phyloP scores from a whole-genome alignment of 2,888 invertebrate genomes.

The Fragum sueziense region DNA sequence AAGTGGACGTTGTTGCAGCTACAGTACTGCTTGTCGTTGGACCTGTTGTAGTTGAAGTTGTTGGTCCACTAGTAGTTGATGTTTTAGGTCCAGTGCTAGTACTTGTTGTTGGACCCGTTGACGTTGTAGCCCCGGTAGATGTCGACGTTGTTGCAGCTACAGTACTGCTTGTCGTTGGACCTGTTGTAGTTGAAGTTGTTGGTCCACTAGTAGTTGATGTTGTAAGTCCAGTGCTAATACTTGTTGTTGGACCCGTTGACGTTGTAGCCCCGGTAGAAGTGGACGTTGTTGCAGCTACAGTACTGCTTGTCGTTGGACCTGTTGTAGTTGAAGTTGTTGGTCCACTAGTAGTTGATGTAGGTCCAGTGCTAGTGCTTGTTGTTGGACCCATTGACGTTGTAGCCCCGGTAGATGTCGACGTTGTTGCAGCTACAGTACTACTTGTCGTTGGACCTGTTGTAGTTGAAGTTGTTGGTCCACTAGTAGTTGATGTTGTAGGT shows the following conservation, averaged over 20 bases:
- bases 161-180: background rate
- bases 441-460: background rate
- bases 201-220: background rate
- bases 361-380: background rate
- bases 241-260: background rate
- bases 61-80: background rate
- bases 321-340: background rate
- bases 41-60: background rate
- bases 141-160: background rate
- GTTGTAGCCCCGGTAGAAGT: background rate
- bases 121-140: background rate
- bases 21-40: background rate
- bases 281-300: background rate
- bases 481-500: background rate
- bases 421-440: background rate
- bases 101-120: background rate
- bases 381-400: background rate
- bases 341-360: background rate
- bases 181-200: background rate
- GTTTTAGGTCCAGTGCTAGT: background rate
- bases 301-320: background rate
- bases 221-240: background rate
- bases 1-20: background rate
- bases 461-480: background rate
- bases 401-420: background rate